Evolutionary conservation across 2,797 vertebrate genomes (phyloP), one percentile per base, ranked within the genome.

Genomic region (Malacoraja senta): DNA sequence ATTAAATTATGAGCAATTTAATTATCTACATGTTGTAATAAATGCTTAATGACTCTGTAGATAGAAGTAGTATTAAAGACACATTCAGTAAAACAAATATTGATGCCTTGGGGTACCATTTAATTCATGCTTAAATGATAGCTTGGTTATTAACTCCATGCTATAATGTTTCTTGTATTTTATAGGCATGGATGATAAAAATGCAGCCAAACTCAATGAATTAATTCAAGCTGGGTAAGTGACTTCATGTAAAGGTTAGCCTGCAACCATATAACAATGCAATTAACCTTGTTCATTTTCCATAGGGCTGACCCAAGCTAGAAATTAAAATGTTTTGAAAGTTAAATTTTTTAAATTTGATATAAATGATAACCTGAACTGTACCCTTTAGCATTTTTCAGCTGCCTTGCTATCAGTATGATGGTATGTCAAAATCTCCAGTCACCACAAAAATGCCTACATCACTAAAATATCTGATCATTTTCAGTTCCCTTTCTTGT

Each of bases 121-220:
- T 72, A 72, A 44, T 35, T 72, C 38, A 53, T 44, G 32, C 90
- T 74, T 72, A 91, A 35, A 91, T 74, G 71, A 15, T 72, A 74
- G 12, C 38, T 38, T 44, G 35, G 9, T 26, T 72, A 58, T 3
- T 76, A 76, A 53, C 76, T 92, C 72, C 74, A 76, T 76, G 26
- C 24, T 58, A 9, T 35, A n/a, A 35, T 88, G 61, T 21, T 77
- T 7, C 38, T 68, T 94, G 76, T 92, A 38, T 96, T 93, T 96
- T 94, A 58, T 96, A 99, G 99, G 99, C 96, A 99, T 99, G 99
- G 98, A 99, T 94, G 99, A 99, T 95, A 99, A 99, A 96, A 99
- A 99, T 0, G 98, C 98, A 91, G 95, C 97, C 32, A 99, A 99
- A 95, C 96, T 99, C 94, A 99, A 99, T 4, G 99, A 99, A 94